Percentiles rank a stretch among this genome's conserved stretches.
phyloP scores from a whole-genome alignment of 2,113 vertebrate species.

The Channa maculata region DNA sequence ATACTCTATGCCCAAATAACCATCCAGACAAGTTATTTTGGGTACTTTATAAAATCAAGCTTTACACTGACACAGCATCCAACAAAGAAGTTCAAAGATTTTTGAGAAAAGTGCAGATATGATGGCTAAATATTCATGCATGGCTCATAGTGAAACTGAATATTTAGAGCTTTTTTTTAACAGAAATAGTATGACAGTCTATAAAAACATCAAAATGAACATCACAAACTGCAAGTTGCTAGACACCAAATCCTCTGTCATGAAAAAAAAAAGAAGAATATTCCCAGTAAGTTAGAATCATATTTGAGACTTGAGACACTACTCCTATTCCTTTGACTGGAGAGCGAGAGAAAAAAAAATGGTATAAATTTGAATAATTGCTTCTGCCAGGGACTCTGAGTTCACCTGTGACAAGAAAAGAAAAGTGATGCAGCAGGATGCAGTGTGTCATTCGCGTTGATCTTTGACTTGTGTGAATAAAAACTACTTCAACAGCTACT shows the following conservation, averaged over 20 bases:
- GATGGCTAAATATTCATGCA: conserved; percentile 18
- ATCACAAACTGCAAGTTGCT: conserved; percentile 31
- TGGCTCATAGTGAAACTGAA: background rate
- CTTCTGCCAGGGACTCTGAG: conserved; percentile 48
- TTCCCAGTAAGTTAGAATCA: conserved; percentile 22
- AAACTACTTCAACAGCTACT: conserved; percentile 45
- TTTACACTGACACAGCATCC: background rate
- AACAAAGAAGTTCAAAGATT: conserved; percentile 11
- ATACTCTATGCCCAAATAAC: too few relatives aligned
- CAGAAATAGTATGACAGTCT: conserved; percentile 10
- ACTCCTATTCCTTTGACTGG: conserved; percentile 37
- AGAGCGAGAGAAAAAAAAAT: conserved; percentile 49
- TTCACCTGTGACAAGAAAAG: conserved; percentile 66
- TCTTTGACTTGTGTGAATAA: conserved; percentile 61
- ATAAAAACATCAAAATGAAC: conserved; percentile 30
- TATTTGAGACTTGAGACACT: conserved; percentile 13
- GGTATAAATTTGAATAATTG: conserved; percentile 71
- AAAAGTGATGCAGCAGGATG: conserved; percentile 56
- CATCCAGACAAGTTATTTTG: too few relatives aligned
- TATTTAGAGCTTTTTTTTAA: conserved; percentile 28
- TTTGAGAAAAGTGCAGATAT: conserved; percentile 6
- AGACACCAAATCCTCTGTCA: conserved; percentile 30
- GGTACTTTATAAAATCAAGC: background rate
- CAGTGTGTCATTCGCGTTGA: conserved; percentile 56
- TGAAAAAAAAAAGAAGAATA: conserved; percentile 39